phyloP scores from a whole-genome alignment of 2,888 invertebrate genomes.

The Emmelina monodactyla region DNA sequence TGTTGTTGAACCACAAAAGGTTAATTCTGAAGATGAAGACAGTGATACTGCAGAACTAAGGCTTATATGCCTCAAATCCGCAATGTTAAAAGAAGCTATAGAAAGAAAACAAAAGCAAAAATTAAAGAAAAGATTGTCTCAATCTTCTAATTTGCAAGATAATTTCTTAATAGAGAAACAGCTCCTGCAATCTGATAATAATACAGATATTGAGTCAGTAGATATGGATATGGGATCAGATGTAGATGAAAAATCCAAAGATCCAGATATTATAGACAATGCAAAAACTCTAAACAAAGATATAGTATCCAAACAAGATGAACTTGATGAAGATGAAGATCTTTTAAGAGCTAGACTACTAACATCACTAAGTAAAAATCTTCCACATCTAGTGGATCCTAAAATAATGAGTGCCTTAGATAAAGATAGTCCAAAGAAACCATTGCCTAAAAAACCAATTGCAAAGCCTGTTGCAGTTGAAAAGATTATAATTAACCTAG shows the following conservation, averaged over 20 bases:
- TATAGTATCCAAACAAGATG: slow-evolving; percentile 23
- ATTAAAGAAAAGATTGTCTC: slow-evolving; percentile 38
- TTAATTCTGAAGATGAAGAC: slow-evolving; percentile 58
- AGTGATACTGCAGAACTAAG: slow-evolving; percentile 70
- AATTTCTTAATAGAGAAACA: too few species aligned
- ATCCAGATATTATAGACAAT: slow-evolving; percentile 21
- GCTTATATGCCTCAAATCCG: slow-evolving; percentile 73
- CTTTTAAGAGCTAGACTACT: slow-evolving; percentile 66
- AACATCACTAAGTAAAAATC: slow-evolving; percentile 66
- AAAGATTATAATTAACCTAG: slow-evolving; percentile 49
- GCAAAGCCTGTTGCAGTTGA: slow-evolving; percentile 24
- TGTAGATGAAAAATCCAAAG: slow-evolving; percentile 41
- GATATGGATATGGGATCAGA: slow-evolving; percentile 62
- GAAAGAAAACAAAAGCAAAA: slow-evolving; percentile 62
- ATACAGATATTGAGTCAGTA: slow-evolving; percentile 57
- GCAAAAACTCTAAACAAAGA: slow-evolving; percentile 14
- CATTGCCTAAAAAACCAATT: background rate
- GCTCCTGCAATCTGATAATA: slow-evolving; percentile 34
- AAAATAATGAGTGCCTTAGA: slow-evolving; percentile 23
- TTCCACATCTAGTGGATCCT: slow-evolving; percentile 42
- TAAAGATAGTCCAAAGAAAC: background rate
- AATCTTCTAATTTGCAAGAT: slow-evolving; percentile 34
- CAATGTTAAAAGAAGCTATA: slow-evolving; percentile 70
- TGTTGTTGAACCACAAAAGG: slow-evolving; percentile 18
- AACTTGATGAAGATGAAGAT: slow-evolving; percentile 68